phyloP scores from a whole-genome alignment of 2,113 vertebrate species.

The Trematomus loennbergii region DNA sequence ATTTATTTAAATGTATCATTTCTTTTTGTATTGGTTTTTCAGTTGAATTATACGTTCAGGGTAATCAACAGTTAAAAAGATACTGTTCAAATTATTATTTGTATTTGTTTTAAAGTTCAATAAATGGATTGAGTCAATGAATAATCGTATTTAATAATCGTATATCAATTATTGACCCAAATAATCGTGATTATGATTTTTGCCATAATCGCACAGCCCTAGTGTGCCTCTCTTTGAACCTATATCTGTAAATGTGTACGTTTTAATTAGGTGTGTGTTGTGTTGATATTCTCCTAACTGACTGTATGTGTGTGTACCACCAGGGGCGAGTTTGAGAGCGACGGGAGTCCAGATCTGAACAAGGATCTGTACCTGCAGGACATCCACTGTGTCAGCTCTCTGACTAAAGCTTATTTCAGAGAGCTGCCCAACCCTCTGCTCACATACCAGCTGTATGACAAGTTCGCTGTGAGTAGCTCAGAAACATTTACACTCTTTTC shows the following conservation, averaged over 20 bases:
- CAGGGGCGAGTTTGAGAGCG: slow-evolving; percentile 91
- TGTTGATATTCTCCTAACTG: background rate
- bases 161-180: too few species aligned
- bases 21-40: too few species aligned
- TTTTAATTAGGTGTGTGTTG: background rate
- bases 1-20: too few species aligned
- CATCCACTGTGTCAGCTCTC: slow-evolving; percentile 95
- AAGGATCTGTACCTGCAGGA: slow-evolving; percentile 93
- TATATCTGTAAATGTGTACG: background rate
- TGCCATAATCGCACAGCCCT: too few species aligned
- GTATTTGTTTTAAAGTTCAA: too few species aligned
- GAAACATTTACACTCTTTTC: background rate
- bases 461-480: slow-evolving; percentile 90
- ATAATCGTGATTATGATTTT: too few species aligned
- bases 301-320: background rate
- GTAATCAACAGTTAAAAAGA: too few species aligned
- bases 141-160: too few species aligned
- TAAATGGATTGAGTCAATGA: too few species aligned
- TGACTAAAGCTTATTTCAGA: slow-evolving; percentile 96
- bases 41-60: too few species aligned
- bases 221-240: background rate
- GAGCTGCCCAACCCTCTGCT: slow-evolving; percentile 96
- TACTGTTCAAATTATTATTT: too few species aligned
- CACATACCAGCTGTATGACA: slow-evolving; percentile 95
- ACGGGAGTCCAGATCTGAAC: slow-evolving; percentile 86